These are phyloP conservation scores for Rhinogobius similis DNA, from an alignment of 2,113 vertebrate species.

Conservation along the genomic window DNA sequence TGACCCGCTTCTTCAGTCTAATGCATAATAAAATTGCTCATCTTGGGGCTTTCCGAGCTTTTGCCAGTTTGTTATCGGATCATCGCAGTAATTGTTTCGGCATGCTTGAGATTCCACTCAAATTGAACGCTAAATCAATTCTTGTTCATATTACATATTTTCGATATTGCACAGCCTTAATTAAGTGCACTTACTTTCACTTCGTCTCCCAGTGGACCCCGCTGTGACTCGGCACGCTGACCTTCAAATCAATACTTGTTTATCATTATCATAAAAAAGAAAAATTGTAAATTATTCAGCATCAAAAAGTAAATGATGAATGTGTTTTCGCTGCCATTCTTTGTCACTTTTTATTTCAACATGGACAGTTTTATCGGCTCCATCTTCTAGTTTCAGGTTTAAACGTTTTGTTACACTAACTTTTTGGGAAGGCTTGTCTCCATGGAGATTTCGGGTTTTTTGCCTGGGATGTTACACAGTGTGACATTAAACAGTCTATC, in stretches of 20 bases:
- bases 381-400: not conserved
- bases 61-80: not conserved
- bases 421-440: too few relatives aligned
- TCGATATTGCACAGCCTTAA: not conserved
- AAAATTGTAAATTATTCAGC: not conserved
- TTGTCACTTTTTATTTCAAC: not conserved
- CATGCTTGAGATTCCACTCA: not conserved
- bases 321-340: not conserved
- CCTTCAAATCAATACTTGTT: conserved; percentile 1
- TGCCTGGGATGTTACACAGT: too few relatives aligned
- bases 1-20: not conserved
- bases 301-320: not conserved
- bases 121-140: not conserved
- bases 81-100: not conserved
- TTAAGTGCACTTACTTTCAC: not conserved
- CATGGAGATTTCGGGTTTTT: too few relatives aligned
- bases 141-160: not conserved
- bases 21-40: not conserved
- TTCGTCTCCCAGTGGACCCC: not conserved
- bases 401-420: too few relatives aligned
- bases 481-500: too few relatives aligned
- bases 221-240: not conserved
- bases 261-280: not conserved
- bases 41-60: not conserved
- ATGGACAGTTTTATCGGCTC: not conserved